phyloP scores from a whole-genome alignment of 1,140 invertebrate genomes.

The Dreissena rostriformis region DNA sequence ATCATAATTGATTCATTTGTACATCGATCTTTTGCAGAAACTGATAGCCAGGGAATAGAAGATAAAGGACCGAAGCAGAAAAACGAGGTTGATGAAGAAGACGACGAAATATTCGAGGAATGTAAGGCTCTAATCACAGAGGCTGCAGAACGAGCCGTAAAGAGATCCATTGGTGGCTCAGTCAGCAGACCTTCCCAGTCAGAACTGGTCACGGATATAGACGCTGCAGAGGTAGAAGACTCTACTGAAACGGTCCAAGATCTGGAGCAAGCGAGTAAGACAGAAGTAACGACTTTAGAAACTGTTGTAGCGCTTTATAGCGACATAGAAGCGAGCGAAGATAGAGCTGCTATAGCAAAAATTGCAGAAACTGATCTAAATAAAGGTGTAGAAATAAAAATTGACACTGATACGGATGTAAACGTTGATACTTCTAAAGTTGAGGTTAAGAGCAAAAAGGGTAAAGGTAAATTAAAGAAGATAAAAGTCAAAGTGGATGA shows the following conservation, averaged over 20 bases:
- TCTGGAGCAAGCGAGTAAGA: slow-evolving; percentile 5
- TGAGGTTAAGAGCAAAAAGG: neutral
- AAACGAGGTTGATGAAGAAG: neutral
- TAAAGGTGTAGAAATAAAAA: neutral
- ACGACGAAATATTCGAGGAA: slow-evolving; percentile 28
- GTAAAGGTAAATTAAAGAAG: neutral
- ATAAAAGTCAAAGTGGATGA: neutral
- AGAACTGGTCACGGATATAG: slow-evolving; percentile 34
- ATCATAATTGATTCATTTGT: too few species aligned
- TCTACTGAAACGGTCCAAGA: neutral
- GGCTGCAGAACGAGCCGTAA: slow-evolving; percentile 30
- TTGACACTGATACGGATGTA: neutral
- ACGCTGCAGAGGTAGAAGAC: slow-evolving; percentile 18
- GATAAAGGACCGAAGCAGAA: too few species aligned
- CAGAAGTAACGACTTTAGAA: neutral
- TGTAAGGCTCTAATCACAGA: slow-evolving; percentile 48
- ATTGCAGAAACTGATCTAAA: neutral
- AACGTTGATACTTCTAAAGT: neutral
- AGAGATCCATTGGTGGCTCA: slow-evolving; percentile 9
- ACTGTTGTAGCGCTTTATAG: neutral
- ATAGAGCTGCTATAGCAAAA: neutral
- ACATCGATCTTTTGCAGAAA: too few species aligned
- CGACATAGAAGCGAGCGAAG: too few species aligned
- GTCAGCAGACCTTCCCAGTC: neutral
- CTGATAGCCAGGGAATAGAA: too few species aligned